A percentile compares a stretch with the other conserved stretches of the same genome.
Evolutionary conservation across 2,888 invertebrate genomes (phyloP).

Genomic region (Hedychridium roseum): DNA sequence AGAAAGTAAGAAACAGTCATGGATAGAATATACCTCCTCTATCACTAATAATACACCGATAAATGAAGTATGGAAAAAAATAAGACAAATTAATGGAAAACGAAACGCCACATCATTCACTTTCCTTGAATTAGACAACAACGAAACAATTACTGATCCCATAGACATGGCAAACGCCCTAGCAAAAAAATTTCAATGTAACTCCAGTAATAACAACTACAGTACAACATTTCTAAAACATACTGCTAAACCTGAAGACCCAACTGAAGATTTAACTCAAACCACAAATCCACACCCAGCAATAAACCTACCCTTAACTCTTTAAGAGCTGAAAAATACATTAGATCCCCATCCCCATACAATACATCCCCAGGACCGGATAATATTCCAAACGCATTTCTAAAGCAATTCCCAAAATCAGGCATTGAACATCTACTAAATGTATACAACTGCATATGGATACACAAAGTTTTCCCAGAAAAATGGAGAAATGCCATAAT

Average conservation of each 20-base stretch:
- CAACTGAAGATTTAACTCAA: background rate
- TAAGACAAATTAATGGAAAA: constrained; percentile 6
- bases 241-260: background rate
- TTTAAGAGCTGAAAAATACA: too few relatives aligned
- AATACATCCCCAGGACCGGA: constrained; percentile 7
- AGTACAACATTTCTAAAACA: constrained; percentile 4
- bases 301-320: too few relatives aligned
- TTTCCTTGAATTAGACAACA: background rate
- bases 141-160: constrained; percentile 3
- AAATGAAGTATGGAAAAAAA: constrained; percentile 9
- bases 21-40: constrained; percentile 6
- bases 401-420: background rate
- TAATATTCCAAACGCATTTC: constrained; percentile 4
- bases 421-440: background rate
- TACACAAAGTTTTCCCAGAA: constrained; percentile 1
- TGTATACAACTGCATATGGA: constrained; percentile 1
- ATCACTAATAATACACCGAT: background rate
- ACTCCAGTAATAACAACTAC: constrained; percentile 15
- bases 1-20: constrained; percentile 5
- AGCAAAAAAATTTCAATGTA: constrained; percentile 8
- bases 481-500: constrained; percentile 6
- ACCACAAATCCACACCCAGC: background rate
- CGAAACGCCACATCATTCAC: constrained; percentile 3
- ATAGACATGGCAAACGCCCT: constrained; percentile 13
- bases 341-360: background rate